A percentile compares a stretch with the other conserved stretches of the same genome.
Evolutionary conservation across 2,113 vertebrate genomes (phyloP).

Genomic region (Forbesichthys papilliferus): DNA sequence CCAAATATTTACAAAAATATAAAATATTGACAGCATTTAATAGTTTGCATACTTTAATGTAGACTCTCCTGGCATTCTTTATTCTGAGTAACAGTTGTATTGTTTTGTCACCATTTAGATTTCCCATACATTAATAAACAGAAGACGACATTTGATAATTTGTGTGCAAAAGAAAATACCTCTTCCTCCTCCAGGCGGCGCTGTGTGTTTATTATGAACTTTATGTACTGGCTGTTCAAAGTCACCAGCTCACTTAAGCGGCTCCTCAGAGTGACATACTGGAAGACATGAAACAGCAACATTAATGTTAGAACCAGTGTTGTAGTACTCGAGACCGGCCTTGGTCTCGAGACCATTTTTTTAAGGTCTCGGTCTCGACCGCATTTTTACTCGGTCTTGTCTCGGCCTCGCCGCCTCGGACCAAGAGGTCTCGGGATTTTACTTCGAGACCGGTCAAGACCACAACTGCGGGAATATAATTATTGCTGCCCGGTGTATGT

Average conservation of each 20-base stretch:
- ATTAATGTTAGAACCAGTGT: not conserved
- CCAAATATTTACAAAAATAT: slow-evolving; percentile 5
- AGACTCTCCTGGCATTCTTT: not conserved
- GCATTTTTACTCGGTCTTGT: no score
- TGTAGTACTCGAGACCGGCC: no score
- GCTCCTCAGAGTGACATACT: slow-evolving; percentile 92
- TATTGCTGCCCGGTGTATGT: no score
- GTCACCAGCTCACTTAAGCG: slow-evolving; percentile 93
- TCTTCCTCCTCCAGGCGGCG: slow-evolving; percentile 89
- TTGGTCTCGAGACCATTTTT: no score
- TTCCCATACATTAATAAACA: slow-evolving; percentile 34
- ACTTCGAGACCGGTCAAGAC: no score
- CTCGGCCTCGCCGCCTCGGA: no score
- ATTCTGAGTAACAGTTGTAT: not conserved
- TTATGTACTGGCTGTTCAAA: slow-evolving; percentile 90
- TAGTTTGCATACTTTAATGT: slow-evolving; percentile 33
- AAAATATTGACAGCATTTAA: slow-evolving; percentile 10
- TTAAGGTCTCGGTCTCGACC: no score
- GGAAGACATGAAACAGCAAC: slow-evolving; percentile 29
- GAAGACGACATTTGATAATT: slow-evolving; percentile 3
- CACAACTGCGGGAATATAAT: no score
- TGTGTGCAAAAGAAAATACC: slow-evolving; percentile 74
- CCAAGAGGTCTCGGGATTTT: no score
- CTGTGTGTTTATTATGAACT: slow-evolving; percentile 86
- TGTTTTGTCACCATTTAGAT: slow-evolving; percentile 35